Evolutionary conservation across 2,888 invertebrate species (phyloP).

Genomic region (Nephrotoma flavescens): DNA sequence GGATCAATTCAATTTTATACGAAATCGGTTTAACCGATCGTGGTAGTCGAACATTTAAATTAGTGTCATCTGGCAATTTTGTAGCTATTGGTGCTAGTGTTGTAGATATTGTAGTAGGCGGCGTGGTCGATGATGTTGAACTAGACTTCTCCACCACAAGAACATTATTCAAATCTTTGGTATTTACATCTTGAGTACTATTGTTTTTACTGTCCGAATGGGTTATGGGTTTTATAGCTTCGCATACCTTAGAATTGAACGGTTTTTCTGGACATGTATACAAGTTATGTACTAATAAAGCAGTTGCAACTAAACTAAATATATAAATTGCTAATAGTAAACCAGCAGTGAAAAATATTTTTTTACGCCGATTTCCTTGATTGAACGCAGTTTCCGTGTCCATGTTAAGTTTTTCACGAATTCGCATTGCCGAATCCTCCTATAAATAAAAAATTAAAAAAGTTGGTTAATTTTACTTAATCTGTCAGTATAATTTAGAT

Average conservation of each 20-base stretch:
- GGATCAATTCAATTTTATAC: slow-evolving; percentile 55
- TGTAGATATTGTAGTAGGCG: slow-evolving; percentile 2
- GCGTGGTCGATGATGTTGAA: slow-evolving; percentile 1
- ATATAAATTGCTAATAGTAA: slow-evolving; percentile 47
- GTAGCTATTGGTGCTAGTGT: slow-evolving; percentile 9
- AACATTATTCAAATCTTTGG: background rate
- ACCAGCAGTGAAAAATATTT: slow-evolving; percentile 48
- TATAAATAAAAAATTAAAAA: background rate
- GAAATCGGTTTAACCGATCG: slow-evolving; percentile 48
- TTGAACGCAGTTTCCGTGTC: slow-evolving; percentile 19
- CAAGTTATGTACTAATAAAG: slow-evolving; percentile 62
- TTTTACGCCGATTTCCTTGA: slow-evolving; percentile 37
- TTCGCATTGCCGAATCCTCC: slow-evolving; percentile 16
- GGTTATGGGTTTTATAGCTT: background rate
- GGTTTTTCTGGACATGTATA: slow-evolving; percentile 44
- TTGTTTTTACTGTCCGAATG: background rate
- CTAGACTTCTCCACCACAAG: background rate
- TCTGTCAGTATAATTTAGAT: no score
- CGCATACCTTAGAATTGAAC: slow-evolving; percentile 6
- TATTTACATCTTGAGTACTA: background rate
- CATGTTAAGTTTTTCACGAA: slow-evolving; percentile 17
- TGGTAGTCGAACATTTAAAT: slow-evolving; percentile 54
- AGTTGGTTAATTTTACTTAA: background rate
- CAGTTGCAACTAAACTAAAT: slow-evolving; percentile 50
- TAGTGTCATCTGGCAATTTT: slow-evolving; percentile 17